Base-by-base conservation (phyloP, 2,113 vertebrate species). In the Chinchilla lanigera region DNA sequence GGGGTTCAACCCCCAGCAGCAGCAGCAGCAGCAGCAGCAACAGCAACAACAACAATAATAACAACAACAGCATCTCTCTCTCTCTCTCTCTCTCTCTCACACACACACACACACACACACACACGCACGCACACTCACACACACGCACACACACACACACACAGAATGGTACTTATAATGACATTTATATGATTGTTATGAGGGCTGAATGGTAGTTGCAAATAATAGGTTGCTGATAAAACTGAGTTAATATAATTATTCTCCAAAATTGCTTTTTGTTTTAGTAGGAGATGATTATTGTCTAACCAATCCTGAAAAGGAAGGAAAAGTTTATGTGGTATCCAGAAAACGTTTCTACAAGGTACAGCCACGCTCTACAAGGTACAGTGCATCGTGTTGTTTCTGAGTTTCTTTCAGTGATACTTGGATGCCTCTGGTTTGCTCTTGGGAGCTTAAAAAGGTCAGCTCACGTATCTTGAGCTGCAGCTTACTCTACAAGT, bases 341-440 rank as follows among this genome's bases (percentile, higher is more conserved):
- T 81, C 56, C 50, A 65, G 77, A 69, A 86, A 92, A 50, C 82
- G 4, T 94, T 3, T 89, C 86, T 60, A n/a, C n/a, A n/a, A n/a
- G n/a, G n/a, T n/a, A n/a, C 50, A 86, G 41, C 0, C 19, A 22
- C 52, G 30, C 56, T 92, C 17, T 30, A 22, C 47, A 86, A 73
- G 60, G 14, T 17, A 82, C 17, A 93, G 47, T 4, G 11, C 41
- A 9, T 41, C 0, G 0, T 65, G 30, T n/a, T 82, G 47, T 85
- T 90, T 81, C 82, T 41, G 78, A 61, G n/a, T 89, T 75, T 93
- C 86, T 88, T 90, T 52, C 65, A 83, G 4, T 95, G 90, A 84
- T 33, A 58, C 60, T 69, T 81, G 65, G 6, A 91, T 41, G 20
- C 17, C 28, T 91, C 44, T 67, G 17, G 28, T 80, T 94, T 20